These are phyloP conservation scores for Aleiodes leptofemur DNA, from an alignment of 2,888 invertebrate genomes.

Conservation along the genomic window DNA sequence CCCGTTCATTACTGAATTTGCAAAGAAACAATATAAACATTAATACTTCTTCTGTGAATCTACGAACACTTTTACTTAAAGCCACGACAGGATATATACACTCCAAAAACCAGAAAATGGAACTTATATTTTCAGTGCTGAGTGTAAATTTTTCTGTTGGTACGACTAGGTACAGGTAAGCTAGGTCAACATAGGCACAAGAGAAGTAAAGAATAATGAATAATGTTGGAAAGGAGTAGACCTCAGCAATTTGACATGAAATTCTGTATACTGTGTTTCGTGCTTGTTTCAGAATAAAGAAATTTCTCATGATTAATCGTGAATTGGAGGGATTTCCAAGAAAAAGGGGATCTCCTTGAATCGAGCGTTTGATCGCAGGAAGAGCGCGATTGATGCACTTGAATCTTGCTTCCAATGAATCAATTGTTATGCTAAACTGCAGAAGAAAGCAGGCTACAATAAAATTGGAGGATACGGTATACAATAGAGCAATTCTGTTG, in stretches of 20 bases:
- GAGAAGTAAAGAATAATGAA: too few species aligned
- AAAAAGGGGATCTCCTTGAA: background rate
- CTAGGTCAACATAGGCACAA: too few species aligned
- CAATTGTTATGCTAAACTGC: background rate
- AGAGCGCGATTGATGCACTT: background rate
- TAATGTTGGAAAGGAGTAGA: slow-evolving; percentile 9
- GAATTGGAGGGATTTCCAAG: background rate
- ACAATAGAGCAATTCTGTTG: background rate
- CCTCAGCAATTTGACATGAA: background rate
- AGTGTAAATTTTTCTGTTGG: too few species aligned
- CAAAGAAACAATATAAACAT: too few species aligned
- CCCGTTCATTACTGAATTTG: too few species aligned
- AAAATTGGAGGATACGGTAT: background rate
- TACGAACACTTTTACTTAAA: too few species aligned
- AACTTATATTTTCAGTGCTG: too few species aligned
- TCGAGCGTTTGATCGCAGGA: background rate
- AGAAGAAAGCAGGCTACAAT: background rate
- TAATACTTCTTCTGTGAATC: too few species aligned
- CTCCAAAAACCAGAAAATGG: too few species aligned
- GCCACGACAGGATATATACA: too few species aligned
- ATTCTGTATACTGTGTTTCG: slow-evolving; percentile 7
- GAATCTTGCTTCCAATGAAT: background rate
- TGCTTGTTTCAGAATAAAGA: background rate
- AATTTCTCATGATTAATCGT: background rate
- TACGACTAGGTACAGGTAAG: too few species aligned